Evolutionary conservation across 2,888 invertebrate species (phyloP).

Genomic region (Cheilosia grossa): DNA sequence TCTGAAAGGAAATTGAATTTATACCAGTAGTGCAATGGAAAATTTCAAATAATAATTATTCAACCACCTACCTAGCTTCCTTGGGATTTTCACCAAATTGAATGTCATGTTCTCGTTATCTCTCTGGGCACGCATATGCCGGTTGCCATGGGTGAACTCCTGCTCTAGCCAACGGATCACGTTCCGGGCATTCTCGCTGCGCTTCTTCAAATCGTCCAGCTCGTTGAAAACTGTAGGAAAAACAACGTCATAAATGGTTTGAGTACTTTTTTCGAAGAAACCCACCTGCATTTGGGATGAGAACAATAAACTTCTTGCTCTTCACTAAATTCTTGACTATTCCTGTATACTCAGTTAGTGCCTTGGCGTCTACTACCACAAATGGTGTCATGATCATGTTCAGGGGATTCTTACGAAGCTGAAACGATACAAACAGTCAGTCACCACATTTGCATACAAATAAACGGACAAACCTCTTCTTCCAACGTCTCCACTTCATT

Average conservation of each 20-base stretch:
- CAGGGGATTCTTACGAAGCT: constrained; percentile 80
- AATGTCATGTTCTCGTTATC: constrained; percentile 91
- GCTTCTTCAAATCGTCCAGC: constrained; percentile 94
- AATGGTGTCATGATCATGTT: constrained; percentile 89
- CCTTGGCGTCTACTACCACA: constrained; percentile 93
- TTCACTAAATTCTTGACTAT: constrained; percentile 92
- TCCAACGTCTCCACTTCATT: constrained; percentile 95
- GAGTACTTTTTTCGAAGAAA: constrained; percentile 50
- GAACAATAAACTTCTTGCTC: constrained; percentile 92
- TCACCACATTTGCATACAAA: neutral
- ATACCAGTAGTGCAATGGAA: neutral
- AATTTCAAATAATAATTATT: too few species aligned
- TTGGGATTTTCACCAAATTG: constrained; percentile 89
- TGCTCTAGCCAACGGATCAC: constrained; percentile 96
- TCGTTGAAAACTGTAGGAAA: constrained; percentile 90
- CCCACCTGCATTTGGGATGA: constrained; percentile 94
- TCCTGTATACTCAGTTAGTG: constrained; percentile 89
- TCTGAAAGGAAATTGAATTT: constrained; percentile 76
- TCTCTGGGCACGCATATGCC: constrained; percentile 94
- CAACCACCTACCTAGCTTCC: constrained; percentile 87
- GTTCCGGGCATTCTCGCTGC: constrained; percentile 92
- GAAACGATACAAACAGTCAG: constrained; percentile 27
- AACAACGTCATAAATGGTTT: neutral
- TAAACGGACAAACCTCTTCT: constrained; percentile 85
- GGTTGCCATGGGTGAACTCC: constrained; percentile 93